A percentile compares a stretch with the other conserved stretches of the same genome.
Evolutionary conservation across 2,113 vertebrate genomes (phyloP).

Genomic region (Calyptomena viridis): DNA sequence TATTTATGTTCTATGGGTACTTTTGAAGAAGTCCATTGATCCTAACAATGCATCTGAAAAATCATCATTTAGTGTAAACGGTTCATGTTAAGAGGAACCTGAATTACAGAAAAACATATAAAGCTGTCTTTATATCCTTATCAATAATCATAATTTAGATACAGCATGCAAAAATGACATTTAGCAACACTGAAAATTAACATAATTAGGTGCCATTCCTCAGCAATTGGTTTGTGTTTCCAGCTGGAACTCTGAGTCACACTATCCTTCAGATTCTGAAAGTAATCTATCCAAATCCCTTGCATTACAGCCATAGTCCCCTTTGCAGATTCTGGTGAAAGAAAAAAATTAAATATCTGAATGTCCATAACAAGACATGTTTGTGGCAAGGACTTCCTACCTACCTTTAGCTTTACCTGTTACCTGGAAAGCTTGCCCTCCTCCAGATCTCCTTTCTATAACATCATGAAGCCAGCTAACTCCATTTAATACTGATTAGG

Average conservation of each 20-base stretch:
- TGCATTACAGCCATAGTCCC: neutral
- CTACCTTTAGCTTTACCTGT: neutral
- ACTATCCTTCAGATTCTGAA: neutral
- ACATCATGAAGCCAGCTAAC: neutral
- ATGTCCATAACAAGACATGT: neutral
- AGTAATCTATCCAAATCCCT: neutral
- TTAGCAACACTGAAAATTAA: neutral
- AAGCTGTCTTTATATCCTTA: neutral
- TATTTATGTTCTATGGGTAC: neutral
- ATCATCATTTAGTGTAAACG: neutral
- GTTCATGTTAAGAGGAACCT: neutral
- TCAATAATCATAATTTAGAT: neutral
- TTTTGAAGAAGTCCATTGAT: neutral
- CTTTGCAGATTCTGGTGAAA: neutral
- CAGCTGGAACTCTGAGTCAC: neutral
- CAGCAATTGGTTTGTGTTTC: neutral
- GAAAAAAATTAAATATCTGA: neutral
- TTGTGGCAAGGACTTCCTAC: neutral
- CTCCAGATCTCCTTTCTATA: neutral
- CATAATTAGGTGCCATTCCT: neutral
- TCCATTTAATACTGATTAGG: neutral
- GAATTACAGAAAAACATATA: neutral
- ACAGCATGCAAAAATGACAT: neutral
- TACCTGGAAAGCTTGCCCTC: neutral
- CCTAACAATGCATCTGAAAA: neutral